Evolutionary conservation across 1,140 invertebrate genomes (phyloP).

Genomic region (Calephelis nemesis): DNA sequence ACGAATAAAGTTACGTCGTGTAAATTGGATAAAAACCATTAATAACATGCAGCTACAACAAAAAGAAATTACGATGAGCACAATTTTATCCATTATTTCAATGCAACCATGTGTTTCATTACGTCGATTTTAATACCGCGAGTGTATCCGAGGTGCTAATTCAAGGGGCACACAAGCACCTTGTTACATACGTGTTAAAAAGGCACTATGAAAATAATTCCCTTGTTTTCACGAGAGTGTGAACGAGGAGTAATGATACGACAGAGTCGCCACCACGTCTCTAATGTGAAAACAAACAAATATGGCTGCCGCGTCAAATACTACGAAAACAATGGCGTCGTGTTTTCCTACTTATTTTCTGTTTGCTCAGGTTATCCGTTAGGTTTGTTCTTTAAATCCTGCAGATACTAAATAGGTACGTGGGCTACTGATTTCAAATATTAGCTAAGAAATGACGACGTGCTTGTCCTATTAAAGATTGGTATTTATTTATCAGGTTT

Average conservation of each 20-base stretch:
- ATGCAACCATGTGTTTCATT: conserved; percentile 11
- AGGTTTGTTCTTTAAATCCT: conserved; percentile 10
- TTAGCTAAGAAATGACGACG: too few relatives aligned
- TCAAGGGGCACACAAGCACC: conserved; percentile 7
- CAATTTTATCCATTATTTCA: conserved; percentile 14
- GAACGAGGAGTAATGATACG: conserved; percentile 17
- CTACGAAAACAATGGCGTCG: conserved; percentile 7
- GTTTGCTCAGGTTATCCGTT: conserved; percentile 13
- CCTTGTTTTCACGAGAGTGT: conserved; percentile 17
- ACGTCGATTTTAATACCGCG: conserved; percentile 14
- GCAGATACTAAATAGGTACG: background rate
- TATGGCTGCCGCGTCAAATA: conserved; percentile 11
- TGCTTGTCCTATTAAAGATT: too few relatives aligned
- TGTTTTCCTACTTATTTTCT: conserved; percentile 12
- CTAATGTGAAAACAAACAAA: conserved; percentile 18
- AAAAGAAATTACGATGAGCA: conserved; percentile 11
- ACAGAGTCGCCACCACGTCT: conserved; percentile 13
- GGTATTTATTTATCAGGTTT: too few relatives aligned
- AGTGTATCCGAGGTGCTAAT: conserved; percentile 17
- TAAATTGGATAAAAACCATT: conserved; percentile 12
- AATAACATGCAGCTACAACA: background rate
- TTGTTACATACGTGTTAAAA: conserved; percentile 15
- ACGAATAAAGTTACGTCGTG: conserved; percentile 7
- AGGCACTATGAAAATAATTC: conserved; percentile 18
- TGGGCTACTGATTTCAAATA: background rate